Percentiles rank a stretch among this genome's conserved stretches.
Conservation (phyloP, 2,888 invertebrate genomes). For the Euclidia mi region DNA sequence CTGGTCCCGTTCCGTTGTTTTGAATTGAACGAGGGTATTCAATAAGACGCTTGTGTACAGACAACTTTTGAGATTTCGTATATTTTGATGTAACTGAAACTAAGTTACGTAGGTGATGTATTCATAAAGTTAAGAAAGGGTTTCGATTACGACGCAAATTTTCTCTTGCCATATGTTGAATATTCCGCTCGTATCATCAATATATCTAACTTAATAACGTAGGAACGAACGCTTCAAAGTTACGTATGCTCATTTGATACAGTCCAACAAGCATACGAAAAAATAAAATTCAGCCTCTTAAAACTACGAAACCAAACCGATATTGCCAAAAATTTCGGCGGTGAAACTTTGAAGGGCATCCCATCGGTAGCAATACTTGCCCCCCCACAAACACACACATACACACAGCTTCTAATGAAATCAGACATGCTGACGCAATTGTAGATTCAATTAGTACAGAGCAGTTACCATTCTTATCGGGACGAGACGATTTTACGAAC, state of each 20-base stretch:
- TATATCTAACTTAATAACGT: constrained; percentile 2
- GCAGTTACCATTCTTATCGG: constrained; percentile 88
- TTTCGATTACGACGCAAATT: constrained; percentile 23
- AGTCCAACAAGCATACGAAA: constrained; percentile 7
- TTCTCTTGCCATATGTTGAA: constrained; percentile 12
- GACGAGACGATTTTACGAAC: constrained; percentile 89
- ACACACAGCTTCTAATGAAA: constrained; percentile 77
- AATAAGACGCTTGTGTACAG: constrained; percentile 54
- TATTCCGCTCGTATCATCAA: constrained; percentile 1
- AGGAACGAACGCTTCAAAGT: constrained; percentile 2
- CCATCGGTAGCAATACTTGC: constrained; percentile 57
- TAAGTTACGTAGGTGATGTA: constrained; percentile 46
- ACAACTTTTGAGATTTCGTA: constrained; percentile 54
- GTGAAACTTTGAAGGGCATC: constrained; percentile 60
- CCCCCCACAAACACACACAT: constrained; percentile 68
- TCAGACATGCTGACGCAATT: constrained; percentile 88
- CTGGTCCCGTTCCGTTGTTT: constrained; percentile 75
- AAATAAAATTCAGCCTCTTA: constrained; percentile 19
- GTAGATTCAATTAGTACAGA: constrained; percentile 90
- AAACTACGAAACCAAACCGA: constrained; percentile 55
- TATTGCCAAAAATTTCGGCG: constrained; percentile 60
- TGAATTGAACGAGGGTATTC: constrained; percentile 58
- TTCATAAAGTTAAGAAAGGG: constrained; percentile 41
- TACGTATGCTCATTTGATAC: constrained; percentile 3
- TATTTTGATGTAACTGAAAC: constrained; percentile 39